These are phyloP conservation scores for Hypothenemus hampei DNA, from an alignment of 1,140 invertebrate species.

Conservation along the genomic window DNA sequence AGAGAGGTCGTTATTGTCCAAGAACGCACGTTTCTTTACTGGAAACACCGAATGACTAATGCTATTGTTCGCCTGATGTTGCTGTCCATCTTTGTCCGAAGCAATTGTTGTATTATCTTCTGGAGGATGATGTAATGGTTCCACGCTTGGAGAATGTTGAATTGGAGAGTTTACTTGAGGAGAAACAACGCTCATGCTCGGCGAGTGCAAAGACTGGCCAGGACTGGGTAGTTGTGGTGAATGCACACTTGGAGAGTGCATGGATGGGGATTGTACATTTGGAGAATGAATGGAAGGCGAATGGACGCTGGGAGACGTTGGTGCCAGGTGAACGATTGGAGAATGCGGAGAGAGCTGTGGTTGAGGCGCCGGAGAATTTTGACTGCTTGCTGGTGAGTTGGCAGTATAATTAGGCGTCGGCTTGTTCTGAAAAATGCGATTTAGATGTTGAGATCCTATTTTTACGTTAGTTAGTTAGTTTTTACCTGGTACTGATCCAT, in stretches of 20 bases:
- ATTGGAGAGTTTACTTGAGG: slow-evolving; percentile 8
- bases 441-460: no score
- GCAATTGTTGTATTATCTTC: no score
- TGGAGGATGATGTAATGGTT: no score
- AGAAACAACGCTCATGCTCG: slow-evolving; percentile 10
- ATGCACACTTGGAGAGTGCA: slow-evolving; percentile 12
- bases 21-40: slow-evolving; percentile 57
- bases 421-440: slow-evolving; percentile 27
- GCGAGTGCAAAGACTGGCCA: slow-evolving; percentile 13
- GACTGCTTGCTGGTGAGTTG: slow-evolving; percentile 32
- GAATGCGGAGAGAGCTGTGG: slow-evolving; percentile 31
- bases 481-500: slow-evolving; percentile 34
- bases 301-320: slow-evolving; percentile 24
- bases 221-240: slow-evolving; percentile 24
- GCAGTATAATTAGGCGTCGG: slow-evolving; percentile 34
- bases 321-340: slow-evolving; percentile 12
- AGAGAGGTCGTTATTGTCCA: slow-evolving; percentile 45
- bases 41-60: slow-evolving; percentile 43
- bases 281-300: slow-evolving; percentile 16
- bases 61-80: background rate
- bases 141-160: slow-evolving; percentile 25
- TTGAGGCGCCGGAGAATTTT: slow-evolving; percentile 34
- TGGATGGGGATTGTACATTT: slow-evolving; percentile 3
- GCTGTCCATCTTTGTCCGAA: background rate
- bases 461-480: no score